Percentiles rank a stretch among this genome's conserved stretches.
These are phyloP conservation scores for Ceratotherium simum DNA, from an alignment of 2,113 vertebrate species.

Conservation along the genomic window DNA sequence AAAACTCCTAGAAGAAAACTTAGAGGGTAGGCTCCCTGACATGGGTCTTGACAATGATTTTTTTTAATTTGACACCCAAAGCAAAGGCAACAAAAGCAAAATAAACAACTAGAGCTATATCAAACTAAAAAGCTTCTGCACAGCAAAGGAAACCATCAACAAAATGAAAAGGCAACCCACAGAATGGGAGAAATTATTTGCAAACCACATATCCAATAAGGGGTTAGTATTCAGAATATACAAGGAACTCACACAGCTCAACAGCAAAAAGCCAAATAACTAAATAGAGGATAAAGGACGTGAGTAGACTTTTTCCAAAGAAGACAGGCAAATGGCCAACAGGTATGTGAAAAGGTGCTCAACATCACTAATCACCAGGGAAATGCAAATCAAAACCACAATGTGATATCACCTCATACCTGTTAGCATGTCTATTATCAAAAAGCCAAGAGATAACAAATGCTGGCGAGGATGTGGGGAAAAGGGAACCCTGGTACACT, in stretches of 20 bases:
- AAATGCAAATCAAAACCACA: neutral
- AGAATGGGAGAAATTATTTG: neutral
- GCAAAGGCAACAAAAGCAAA: neutral
- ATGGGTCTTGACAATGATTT: neutral
- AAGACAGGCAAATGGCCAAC: neutral
- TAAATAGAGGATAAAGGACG: neutral
- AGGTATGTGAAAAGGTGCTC: neutral
- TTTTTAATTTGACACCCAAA: neutral
- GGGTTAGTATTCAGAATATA: neutral
- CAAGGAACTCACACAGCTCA: neutral
- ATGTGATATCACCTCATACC: neutral
- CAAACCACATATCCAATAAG: neutral
- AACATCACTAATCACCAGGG: neutral
- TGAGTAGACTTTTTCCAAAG: neutral
- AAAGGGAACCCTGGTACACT: neutral
- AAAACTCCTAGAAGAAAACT: neutral
- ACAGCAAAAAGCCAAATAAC: neutral
- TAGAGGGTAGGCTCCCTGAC: neutral
- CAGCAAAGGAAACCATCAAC: neutral
- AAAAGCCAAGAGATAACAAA: neutral
- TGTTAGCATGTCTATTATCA: neutral
- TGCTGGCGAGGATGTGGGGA: neutral
- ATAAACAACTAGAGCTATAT: neutral
- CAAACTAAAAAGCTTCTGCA: neutral
- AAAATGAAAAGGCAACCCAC: neutral